Evolutionary conservation across 1,140 invertebrate species (phyloP).

Genomic region (Cyrtorhinus lividipennis): DNA sequence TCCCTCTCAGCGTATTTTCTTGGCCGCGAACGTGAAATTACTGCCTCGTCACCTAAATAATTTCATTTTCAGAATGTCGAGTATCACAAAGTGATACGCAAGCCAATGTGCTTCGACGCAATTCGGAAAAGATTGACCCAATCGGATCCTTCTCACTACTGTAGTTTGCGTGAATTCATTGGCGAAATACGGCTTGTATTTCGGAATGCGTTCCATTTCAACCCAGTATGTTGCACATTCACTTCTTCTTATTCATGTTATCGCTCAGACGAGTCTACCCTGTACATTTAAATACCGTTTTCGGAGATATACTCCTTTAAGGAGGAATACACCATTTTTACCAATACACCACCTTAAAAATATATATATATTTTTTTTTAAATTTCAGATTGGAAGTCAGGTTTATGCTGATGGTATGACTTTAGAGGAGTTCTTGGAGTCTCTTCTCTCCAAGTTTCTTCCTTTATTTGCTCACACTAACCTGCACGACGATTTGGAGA

Average conservation of each 20-base stretch:
- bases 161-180: conserved; percentile 57
- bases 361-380: too few species aligned
- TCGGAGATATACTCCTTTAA: too few species aligned
- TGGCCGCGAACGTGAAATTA: background rate
- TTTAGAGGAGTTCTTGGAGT: conserved; percentile 72
- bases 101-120: conserved; percentile 70
- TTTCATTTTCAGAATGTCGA: conserved; percentile 43
- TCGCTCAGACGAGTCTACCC: too few species aligned
- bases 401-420: conserved; percentile 69
- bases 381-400: conserved; percentile 54
- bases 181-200: conserved; percentile 73
- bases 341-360: too few species aligned
- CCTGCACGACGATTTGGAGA: background rate
- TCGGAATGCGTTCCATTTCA: conserved; percentile 70
- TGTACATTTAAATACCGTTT: too few species aligned
- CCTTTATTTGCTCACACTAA: conserved; percentile 31
- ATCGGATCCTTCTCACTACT: conserved; percentile 54
- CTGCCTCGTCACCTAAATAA: too few species aligned
- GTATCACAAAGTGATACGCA: conserved; percentile 59
- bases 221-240: conserved; percentile 54
- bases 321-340: too few species aligned
- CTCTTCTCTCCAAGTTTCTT: conserved; percentile 62
- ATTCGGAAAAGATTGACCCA: conserved; percentile 64
- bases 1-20: background rate
- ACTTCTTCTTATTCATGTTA: too few species aligned